Evolutionary conservation across 2,888 invertebrate species (phyloP).

Genomic region (Ommatoiulus sabulosus): DNA sequence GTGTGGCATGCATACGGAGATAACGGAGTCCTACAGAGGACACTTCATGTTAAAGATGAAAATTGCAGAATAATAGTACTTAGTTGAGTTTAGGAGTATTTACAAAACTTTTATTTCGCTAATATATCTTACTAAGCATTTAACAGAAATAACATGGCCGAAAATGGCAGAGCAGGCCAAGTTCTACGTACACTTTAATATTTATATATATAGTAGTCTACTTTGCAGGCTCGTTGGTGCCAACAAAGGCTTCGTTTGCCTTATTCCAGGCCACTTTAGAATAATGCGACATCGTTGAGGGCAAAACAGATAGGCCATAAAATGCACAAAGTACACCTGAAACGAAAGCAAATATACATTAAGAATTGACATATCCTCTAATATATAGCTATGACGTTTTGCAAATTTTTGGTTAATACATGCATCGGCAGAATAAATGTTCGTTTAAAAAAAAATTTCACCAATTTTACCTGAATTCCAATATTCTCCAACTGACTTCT

Average conservation of each 20-base stretch:
- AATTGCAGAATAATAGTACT: too few species aligned
- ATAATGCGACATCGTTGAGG: slow-evolving; percentile 37
- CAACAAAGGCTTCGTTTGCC: not conserved
- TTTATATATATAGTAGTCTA: too few species aligned
- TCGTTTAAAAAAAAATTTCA: too few species aligned
- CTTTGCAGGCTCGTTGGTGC: not conserved
- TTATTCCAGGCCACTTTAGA: slow-evolving; percentile 47
- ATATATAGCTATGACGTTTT: too few species aligned
- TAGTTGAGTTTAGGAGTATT: slow-evolving; percentile 2
- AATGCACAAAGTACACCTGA: slow-evolving; percentile 54
- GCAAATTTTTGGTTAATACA: too few species aligned
- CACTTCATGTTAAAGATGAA: not conserved
- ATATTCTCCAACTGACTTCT: slow-evolving; percentile 49
- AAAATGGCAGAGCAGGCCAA: not conserved
- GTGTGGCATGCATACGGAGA: not conserved
- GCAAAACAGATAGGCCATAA: slow-evolving; percentile 54
- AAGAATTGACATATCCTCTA: not conserved
- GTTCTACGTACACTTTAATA: not conserved
- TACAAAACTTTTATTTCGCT: slow-evolving; percentile 32
- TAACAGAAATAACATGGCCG: not conserved
- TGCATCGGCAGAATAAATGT: too few species aligned
- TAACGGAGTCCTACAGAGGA: not conserved
- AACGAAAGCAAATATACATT: not conserved
- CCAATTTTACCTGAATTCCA: slow-evolving; percentile 55
- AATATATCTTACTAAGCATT: not conserved